phyloP scores from a whole-genome alignment of 2,888 invertebrate species.

The Nycteola revayana region DNA sequence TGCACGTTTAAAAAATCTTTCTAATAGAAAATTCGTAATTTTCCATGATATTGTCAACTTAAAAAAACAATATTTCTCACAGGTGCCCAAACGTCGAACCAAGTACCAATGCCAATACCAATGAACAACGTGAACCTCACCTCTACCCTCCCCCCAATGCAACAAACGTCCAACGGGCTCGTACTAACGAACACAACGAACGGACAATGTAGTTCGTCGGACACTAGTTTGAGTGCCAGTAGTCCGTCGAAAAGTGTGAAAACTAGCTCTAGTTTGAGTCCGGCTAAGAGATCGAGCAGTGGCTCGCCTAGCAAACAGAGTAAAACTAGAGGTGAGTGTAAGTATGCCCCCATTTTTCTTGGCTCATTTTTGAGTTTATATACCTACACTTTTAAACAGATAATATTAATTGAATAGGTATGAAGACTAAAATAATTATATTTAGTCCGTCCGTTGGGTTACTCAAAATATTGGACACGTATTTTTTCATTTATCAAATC shows the following conservation, averaged over 20 bases:
- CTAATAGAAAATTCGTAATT: too few species aligned
- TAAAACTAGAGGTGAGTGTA: conserved; percentile 88
- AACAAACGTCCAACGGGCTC: conserved; percentile 56
- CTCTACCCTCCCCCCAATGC: conserved; percentile 56
- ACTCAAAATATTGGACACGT: too few species aligned
- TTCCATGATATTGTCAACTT: too few species aligned
- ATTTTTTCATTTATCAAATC: too few species aligned
- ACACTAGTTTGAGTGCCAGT: conserved; percentile 85
- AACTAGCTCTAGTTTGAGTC: conserved; percentile 92
- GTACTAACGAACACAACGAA: conserved; percentile 60
- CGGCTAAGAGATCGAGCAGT: conserved; percentile 91
- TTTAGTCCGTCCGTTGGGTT: too few species aligned
- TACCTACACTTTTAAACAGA: too few species aligned
- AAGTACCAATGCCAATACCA: conserved; percentile 56
- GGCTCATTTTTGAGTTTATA: too few species aligned
- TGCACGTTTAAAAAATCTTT: too few species aligned
- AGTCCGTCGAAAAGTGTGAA: conserved; percentile 94
- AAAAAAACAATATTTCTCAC: too few species aligned
- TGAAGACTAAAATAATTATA: too few species aligned
- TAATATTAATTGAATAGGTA: too few species aligned
- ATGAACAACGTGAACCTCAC: conserved; percentile 71
- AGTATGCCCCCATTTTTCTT: too few species aligned
- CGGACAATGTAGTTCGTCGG: conserved; percentile 76
- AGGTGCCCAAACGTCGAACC: conserved; percentile 54
- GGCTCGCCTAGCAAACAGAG: conserved; percentile 91